A percentile compares a stretch with the other conserved stretches of the same genome.
Conservation (phyloP, 1,140 invertebrate genomes). For the Drosophila teissieri region DNA sequence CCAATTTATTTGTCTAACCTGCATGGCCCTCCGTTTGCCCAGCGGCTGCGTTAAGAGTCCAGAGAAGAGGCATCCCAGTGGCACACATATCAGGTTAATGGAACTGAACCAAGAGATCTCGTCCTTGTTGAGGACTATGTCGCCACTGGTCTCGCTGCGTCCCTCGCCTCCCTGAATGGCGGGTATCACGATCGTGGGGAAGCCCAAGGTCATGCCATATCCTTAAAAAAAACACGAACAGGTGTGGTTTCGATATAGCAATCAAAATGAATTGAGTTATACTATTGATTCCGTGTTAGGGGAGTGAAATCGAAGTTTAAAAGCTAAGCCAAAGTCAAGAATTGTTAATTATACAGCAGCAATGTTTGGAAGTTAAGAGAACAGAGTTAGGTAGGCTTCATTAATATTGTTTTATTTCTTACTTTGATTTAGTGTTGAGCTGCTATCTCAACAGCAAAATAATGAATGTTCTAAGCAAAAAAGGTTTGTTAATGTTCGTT, state of each 20-base stretch:
- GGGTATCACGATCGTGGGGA: constrained; percentile 91
- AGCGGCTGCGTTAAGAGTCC: constrained; percentile 89
- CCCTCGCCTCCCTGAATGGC: constrained; percentile 86
- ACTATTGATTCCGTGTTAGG: background rate
- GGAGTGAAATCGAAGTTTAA: constrained; percentile 18
- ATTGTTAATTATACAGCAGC: too few relatives aligned
- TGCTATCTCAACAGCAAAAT: background rate
- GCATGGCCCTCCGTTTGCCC: constrained; percentile 90
- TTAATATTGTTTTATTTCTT: background rate
- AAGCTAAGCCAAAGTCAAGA: background rate
- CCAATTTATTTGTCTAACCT: constrained; percentile 80
- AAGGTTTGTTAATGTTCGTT: background rate
- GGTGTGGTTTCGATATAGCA: too few relatives aligned
- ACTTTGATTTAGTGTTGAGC: background rate
- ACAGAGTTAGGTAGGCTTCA: background rate
- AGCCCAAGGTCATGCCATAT: constrained; percentile 91
- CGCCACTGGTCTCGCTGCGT: constrained; percentile 83
- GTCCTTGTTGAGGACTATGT: constrained; percentile 86
- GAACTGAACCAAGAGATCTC: constrained; percentile 93
- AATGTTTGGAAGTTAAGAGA: too few relatives aligned
- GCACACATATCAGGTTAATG: constrained; percentile 91
- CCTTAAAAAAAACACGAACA: constrained; percentile 70
- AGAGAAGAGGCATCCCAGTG: constrained; percentile 90
- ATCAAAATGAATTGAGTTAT: background rate
- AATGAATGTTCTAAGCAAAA: background rate